Evolutionary conservation across 1,140 invertebrate genomes (phyloP), one percentile per base, ranked within the genome.

Genomic region (Drosophila trapezifrons): DNA sequence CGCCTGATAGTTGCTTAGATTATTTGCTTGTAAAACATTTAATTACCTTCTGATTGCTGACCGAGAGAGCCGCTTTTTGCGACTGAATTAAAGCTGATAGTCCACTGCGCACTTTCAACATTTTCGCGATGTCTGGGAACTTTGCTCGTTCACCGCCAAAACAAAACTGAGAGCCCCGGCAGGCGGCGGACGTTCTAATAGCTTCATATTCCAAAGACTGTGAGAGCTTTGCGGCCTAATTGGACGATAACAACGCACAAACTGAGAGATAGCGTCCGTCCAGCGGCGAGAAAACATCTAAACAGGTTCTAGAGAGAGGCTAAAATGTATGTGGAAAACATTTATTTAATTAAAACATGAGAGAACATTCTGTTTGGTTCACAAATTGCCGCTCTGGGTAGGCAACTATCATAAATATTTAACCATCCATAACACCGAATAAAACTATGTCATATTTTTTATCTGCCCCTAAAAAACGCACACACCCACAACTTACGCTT

Each of bases 51-150:
- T 60, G 62, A 32, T 13, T 18, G 40, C 18, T 37, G 15, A 81
- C 17, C n/a, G 59, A 46, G 32, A 57, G n/a, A 35, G 10, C 1
- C 38, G 60, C 22, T 32, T 69, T 74, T 17, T 75, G 82, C 8
- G 64, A 20, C 51, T 63, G 49, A 51, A 60, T 59, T 42, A 82
- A 37, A 37, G 27, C 13, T 35, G 58, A 17, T 13, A 66, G 8
- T 8, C 20, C 62, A 55, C 32, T 78, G 62, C 79, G 70, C 12
- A 87, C 38, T 58, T 76, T 64, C 12, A 87, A 40, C 79, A 86
- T 86, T 72, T 70, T 67, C 3, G 65, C 59, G 20, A 27, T 20
- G 18, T 3, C 25, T 18, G 9, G 17, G 57, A 20, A 76, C 80
- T 46, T 37, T n/a, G 22, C 51, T 29, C 18, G 40, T 27, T 47